Percentiles rank a stretch among this genome's conserved stretches.
Evolutionary conservation across 2,797 vertebrate genomes (phyloP).

Genomic region (Hydrolagus colliei): DNA sequence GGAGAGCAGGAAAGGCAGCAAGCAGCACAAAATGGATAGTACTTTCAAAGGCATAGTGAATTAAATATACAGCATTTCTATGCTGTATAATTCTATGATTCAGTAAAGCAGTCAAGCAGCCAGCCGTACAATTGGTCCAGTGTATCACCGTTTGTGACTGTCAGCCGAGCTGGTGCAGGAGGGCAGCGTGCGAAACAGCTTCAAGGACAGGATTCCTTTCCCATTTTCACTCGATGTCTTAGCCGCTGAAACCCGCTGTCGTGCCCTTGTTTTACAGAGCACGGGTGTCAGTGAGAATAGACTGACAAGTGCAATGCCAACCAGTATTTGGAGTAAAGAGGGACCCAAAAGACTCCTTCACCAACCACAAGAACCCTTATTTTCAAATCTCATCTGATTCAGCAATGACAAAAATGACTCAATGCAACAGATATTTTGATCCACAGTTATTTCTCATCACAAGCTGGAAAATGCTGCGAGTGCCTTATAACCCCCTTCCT

Average conservation of each 20-base stretch:
- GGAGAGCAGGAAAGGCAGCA: too few relatives aligned
- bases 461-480: too few relatives aligned
- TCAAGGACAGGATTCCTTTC: constrained; percentile 18
- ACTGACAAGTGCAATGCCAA: not conserved
- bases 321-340: not conserved
- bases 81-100: too few relatives aligned
- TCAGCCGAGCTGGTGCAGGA: not conserved
- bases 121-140: not conserved
- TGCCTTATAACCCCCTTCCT: too few relatives aligned
- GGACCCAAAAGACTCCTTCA: too few relatives aligned
- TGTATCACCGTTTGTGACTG: not conserved
- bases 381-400: not conserved
- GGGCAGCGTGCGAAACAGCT: not conserved
- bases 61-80: too few relatives aligned
- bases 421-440: not conserved
- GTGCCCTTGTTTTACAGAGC: constrained; percentile 21
- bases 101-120: not conserved
- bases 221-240: not conserved
- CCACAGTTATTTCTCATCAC: not conserved
- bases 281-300: constrained; percentile 16
- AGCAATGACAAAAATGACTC: not conserved
- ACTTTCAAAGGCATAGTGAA: too few relatives aligned
- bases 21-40: too few relatives aligned
- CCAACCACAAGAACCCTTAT: not conserved
- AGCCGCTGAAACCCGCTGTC: constrained; percentile 12